Evolutionary conservation across 2,113 vertebrate species (phyloP).

Genomic region (Entelurus aequoreus): DNA sequence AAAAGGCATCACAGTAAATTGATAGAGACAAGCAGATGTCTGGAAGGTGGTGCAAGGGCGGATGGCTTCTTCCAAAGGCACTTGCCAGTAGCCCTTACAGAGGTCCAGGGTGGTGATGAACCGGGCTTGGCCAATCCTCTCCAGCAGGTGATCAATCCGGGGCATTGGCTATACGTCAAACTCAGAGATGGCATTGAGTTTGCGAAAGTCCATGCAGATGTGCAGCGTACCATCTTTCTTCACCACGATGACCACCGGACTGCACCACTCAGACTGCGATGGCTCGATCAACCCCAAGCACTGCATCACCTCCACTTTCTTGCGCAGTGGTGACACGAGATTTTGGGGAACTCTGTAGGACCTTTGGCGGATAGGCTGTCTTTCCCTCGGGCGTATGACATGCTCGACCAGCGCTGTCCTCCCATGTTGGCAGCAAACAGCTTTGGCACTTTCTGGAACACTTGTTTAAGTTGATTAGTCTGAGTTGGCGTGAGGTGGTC

Average conservation of each 20-base stretch:
- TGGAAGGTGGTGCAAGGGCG: neutral
- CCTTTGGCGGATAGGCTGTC: neutral
- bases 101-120: conserved; percentile 3
- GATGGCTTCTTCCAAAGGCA: neutral
- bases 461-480: too few relatives aligned
- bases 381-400: neutral
- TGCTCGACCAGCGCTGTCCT: neutral
- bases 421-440: neutral
- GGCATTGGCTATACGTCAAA: conserved; percentile 4
- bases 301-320: neutral
- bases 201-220: neutral
- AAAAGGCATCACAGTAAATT: conserved; percentile 3
- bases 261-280: neutral
- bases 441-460: neutral
- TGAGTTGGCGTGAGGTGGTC: neutral
- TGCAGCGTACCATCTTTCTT: neutral
- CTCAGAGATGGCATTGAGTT: neutral
- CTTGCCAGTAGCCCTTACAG: neutral
- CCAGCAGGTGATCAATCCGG: neutral
- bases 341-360: neutral
- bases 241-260: neutral
- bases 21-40: neutral
- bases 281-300: neutral
- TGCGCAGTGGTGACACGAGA: too few relatives aligned
- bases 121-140: neutral